phyloP scores from a whole-genome alignment of 1,140 invertebrate species.

The Temnothorax curvispinosus region DNA sequence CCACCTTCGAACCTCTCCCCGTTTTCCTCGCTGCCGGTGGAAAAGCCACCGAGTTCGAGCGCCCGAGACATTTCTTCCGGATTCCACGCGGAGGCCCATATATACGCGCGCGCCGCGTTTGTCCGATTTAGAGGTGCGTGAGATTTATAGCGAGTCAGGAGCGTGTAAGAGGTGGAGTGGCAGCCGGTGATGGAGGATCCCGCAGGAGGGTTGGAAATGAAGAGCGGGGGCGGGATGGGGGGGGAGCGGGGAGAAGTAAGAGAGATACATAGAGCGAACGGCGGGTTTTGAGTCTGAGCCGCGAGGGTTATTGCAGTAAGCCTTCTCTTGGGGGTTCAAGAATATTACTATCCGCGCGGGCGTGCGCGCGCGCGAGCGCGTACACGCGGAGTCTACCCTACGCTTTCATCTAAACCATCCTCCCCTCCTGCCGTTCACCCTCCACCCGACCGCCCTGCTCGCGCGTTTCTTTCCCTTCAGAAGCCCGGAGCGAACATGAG shows the following conservation, averaged over 20 bases:
- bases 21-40: neutral
- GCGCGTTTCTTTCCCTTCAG: constrained; percentile 59
- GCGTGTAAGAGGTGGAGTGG: constrained; percentile 65
- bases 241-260: constrained; percentile 48
- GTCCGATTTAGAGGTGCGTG: constrained; percentile 80
- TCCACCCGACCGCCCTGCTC: constrained; percentile 49
- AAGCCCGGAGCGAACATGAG: constrained; percentile 54
- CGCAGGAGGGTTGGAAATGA: constrained; percentile 40
- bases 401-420: constrained; percentile 70
- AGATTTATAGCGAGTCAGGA: constrained; percentile 82
- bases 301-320: constrained; percentile 85
- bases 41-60: constrained; percentile 9
- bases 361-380: neutral
- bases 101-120: constrained; percentile 66
- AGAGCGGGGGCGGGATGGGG: neutral
- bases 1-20: constrained; percentile 22
- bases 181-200: constrained; percentile 49
- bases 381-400: constrained; percentile 71
- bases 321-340: constrained; percentile 85
- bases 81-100: constrained; percentile 66
- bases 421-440: constrained; percentile 51
- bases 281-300: constrained; percentile 82
- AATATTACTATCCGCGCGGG: constrained; percentile 82
- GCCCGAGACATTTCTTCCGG: constrained; percentile 69
- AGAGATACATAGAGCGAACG: constrained; percentile 76